Conservation (phyloP, 2,797 vertebrate genomes). For the Schizopygopsis malacanthus region DNA sequence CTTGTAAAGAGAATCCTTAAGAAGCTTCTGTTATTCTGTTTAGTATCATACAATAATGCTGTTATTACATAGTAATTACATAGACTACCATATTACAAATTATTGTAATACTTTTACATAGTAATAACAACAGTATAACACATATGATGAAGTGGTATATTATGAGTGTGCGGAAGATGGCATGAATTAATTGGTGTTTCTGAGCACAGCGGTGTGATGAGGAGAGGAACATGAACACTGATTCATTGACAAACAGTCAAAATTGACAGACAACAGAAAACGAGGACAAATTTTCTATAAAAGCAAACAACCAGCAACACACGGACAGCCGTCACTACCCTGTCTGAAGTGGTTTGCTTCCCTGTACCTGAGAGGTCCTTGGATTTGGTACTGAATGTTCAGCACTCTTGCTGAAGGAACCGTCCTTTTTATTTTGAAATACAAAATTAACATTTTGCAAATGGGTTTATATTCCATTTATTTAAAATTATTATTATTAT, state of each 20-base stretch:
- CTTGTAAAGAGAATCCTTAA: not conserved
- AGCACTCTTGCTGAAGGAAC: not conserved
- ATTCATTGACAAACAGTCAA: conserved; percentile 76
- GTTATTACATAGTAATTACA: conserved; percentile 62
- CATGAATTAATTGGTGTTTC: conserved; percentile 61
- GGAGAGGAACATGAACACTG: conserved; percentile 68
- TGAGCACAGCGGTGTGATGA: conserved; percentile 61
- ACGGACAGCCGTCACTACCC: conserved; percentile 72
- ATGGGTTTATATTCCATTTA: not conserved
- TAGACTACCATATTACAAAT: too few relatives aligned
- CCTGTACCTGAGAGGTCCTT: conserved; percentile 7
- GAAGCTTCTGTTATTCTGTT: not conserved
- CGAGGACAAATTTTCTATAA: conserved; percentile 55
- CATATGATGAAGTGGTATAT: not conserved
- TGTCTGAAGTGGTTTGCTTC: conserved; percentile 78
- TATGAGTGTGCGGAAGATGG: conserved; percentile 67
- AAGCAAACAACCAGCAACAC: conserved; percentile 64
- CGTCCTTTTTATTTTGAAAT: not conserved
- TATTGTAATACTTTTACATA: conserved; percentile 54
- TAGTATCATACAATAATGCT: conserved; percentile 60
- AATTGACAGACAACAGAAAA: conserved; percentile 72
- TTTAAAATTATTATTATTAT: not conserved
- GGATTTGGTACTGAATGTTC: not conserved
- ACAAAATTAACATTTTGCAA: not conserved
- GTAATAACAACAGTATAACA: conserved; percentile 57